These are phyloP conservation scores for Opisthograptis luteolata DNA, from an alignment of 2,888 invertebrate species.

Conservation along the genomic window DNA sequence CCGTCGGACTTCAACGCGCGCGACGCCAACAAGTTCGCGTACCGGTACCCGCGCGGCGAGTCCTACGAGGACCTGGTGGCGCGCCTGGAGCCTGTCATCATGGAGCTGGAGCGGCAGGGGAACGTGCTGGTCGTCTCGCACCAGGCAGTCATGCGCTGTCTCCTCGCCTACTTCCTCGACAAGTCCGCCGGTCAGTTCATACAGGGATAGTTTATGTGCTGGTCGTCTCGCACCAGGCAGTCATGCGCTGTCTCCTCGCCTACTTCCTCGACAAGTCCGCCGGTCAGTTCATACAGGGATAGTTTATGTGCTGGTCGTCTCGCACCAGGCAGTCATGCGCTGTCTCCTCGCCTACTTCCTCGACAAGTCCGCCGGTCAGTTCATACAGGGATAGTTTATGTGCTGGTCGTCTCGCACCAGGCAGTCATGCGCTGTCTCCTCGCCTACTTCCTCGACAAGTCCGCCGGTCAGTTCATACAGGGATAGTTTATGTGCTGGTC, in stretches of 20 bases:
- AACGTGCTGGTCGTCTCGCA: conserved; percentile 98
- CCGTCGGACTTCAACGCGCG: conserved; percentile 98
- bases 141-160: conserved; percentile 97
- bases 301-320: conserved; percentile 97
- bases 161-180: conserved; percentile 98
- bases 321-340: conserved; percentile 98
- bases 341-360: conserved; percentile 99
- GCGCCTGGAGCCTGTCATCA: conserved; percentile 98
- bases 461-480: conserved; percentile 92
- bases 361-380: conserved; percentile 94
- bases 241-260: conserved; percentile 96
- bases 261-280: conserved; percentile 98
- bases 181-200: conserved; percentile 94
- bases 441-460: conserved; percentile 98
- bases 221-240: conserved; percentile 98
- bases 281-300: too few relatives aligned
- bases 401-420: conserved; percentile 98
- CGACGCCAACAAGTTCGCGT: conserved; percentile 98
- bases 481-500: too few relatives aligned
- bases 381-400: too few relatives aligned
- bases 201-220: too few relatives aligned
- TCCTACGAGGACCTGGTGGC: conserved; percentile 99
- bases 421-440: conserved; percentile 97
- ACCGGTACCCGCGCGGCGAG: conserved; percentile 93
- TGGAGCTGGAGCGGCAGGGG: conserved; percentile 98